Evolutionary conservation across 1,140 invertebrate species (phyloP), one percentile per base, ranked within the genome.

Genomic region (Pseudomyrmex gracilis): DNA sequence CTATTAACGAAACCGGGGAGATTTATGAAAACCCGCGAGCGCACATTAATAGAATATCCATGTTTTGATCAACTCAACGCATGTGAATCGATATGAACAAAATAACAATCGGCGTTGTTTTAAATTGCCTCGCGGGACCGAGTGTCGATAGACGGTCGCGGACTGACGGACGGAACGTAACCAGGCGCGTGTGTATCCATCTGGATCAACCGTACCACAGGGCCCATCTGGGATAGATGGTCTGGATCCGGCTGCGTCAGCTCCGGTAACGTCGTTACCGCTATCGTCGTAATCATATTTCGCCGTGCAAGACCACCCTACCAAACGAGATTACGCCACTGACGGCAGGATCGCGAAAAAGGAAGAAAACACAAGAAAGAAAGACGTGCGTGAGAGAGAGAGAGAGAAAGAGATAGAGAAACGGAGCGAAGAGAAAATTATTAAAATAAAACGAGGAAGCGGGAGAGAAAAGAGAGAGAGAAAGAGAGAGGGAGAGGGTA

Each of bases 241-340:
- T 60, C 80, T 55, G 68, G 76, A 77, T 77, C 66, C 63, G 71
- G 86, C 90, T 90, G 88, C 88, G 85, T 88, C 89, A 86, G 88
- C 88, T 83, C 68, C 78, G 71, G 76, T 90, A 90, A 90, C 85
- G 20, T 87, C 77, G 90, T 90, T 90, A 90, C 77, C 88, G 85
- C 88, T 90, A 90, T 90, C 88, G 89, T 76, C 87, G 85, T 90
- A 90, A 90, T 90, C 88, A 90, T 90, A 90, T 90, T 90, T 90
- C 70, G 61, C 73, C 84, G 78, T 86, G 77, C 87, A 90, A 90
- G 88, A 90, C 83, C 88, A 73, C 82, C 86, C 77, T 73, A 70
- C 74, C 20, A 87, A 88, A 88, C 63, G 85, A 84, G 85, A 88
- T 88, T 87, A 87, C 83, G 20, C 82, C 57, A 61, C 67, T 73